Evolutionary conservation across 2,113 vertebrate species (phyloP), one percentile per base, ranked within the genome.

Genomic region (Hipposideros armiger): DNA sequence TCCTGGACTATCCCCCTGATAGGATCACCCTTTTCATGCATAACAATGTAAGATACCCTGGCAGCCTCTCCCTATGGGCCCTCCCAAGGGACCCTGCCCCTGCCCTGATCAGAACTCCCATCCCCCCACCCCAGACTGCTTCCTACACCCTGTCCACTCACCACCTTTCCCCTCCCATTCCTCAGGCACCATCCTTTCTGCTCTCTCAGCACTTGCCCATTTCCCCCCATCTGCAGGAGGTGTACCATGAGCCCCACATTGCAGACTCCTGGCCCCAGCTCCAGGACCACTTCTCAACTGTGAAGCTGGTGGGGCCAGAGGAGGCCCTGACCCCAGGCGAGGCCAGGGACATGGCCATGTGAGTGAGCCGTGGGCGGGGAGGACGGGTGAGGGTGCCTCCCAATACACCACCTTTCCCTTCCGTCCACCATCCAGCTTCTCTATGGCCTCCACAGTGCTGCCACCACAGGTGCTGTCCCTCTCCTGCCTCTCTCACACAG

Each of bases 331-430:
- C 93, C 1, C 97, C 98, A 1, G 98, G 98, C 3, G 98, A 98
- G 97, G 99, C 98, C 66, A 96, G 99, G 93, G 98, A 98, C 94
- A 99, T 99, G 98, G 99, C 98, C 88, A 98, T 99, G 99, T 99
- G 96, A 98, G 98, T 96, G 52, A 32, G 54, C 36, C 1, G 8
- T 4, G 32, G 28, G 47, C 0, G 0, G 80, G 62, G 3, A 47
- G 52, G n/a, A 32, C 3, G 2, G 20, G n/a, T 16, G 3, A 7
- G 24, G 30, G 40, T 1, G 26, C 36, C 32, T 20, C 11, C 36
- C 14, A 5, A n/a, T 32, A 16, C 13, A 7, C 3, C 11, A 1
- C 52, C 52, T 13, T 45, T 47, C 14, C 30, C 11, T 83, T 13
- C 50, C 26, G 26, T 5, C 45, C 19, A n/a, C 77, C 84, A 2